phyloP scores from a whole-genome alignment of 1,140 invertebrate genomes.

The Ooceraea biroi region DNA sequence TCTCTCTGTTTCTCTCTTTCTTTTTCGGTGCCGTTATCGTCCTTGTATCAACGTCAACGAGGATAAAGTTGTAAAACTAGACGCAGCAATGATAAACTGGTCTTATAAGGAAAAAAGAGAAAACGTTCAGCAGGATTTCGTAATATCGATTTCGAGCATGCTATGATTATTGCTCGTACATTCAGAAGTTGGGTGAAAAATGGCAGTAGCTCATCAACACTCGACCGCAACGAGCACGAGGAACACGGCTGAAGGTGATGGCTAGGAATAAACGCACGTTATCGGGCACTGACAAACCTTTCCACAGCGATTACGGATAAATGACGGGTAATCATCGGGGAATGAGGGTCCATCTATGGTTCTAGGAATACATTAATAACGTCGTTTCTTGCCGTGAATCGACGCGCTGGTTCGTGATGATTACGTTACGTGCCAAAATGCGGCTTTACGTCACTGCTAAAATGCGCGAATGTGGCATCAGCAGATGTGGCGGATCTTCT shows the following conservation, averaged over 20 bases:
- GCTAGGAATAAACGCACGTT: conserved; percentile 67
- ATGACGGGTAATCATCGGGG: conserved; percentile 79
- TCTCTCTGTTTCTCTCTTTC: not conserved
- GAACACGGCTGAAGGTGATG: conserved; percentile 5
- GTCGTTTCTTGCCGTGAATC: conserved; percentile 72
- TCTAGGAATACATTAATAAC: conserved; percentile 81
- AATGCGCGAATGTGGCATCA: conserved; percentile 16
- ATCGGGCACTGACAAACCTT: conserved; percentile 74
- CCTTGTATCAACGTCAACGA: no score
- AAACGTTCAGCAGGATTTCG: not conserved
- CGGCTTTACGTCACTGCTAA: conserved; percentile 62
- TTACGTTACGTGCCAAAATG: conserved; percentile 79
- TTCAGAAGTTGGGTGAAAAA: not conserved
- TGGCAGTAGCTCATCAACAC: not conserved
- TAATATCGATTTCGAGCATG: not conserved
- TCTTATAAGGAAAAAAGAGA: not conserved
- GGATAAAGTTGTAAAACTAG: no score
- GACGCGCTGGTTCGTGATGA: conserved; percentile 64
- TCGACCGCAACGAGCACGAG: conserved; percentile 23
- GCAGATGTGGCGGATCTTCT: not conserved
- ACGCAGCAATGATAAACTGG: not conserved
- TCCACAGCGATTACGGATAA: conserved; percentile 77
- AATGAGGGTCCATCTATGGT: conserved; percentile 77
- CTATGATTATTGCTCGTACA: not conserved
- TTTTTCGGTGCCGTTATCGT: no score